Evolutionary conservation across 2,797 vertebrate species (phyloP), one percentile per base, ranked within the genome.

Genomic region (Otolemur crassicaudatus): DNA sequence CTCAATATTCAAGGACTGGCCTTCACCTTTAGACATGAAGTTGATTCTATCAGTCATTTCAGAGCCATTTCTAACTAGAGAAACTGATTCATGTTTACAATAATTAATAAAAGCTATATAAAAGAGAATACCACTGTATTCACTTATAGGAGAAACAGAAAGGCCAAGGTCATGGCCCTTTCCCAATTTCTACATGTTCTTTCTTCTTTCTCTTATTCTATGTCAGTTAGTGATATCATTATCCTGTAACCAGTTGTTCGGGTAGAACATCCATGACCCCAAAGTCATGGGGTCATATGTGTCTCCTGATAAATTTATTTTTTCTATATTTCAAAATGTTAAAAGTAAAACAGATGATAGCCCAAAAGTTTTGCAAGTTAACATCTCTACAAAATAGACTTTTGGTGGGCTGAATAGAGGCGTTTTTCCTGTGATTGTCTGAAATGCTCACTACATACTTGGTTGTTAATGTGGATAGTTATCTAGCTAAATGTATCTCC

Each of bases 141-240:
- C 49, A 46, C 34, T 70, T 43, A 72, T 11, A 58, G 22, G 19
- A 75, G 12, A 83, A 49, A 53, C 8, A 34, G 46, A 56, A 76
- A 12, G 10, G 20, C 12, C 40, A 92, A 92, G 56, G 12, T 7
- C 13, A 7, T 76, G 72, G 13, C 7, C 5, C 77, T 22, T 31
- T 75, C 5, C 2, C 13, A 34, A 7, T 49, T 4, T 67, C 5
- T 3, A 2, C 11, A 14, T 4, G 8, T 60, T 63, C 1, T 61
- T 56, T 87, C 25, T 40, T 31, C 1, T 27, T 72, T 76, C 76
- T 13, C 25, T 37, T 25, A 14, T 13, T 70, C 46, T 60, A 0
- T 34, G 5, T 79, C 31, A 43, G 4, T 25, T 72, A 8, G 5
- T 72, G 19, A 34, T n/a, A 3, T 49, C 6, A 12, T 49, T 5